Evolutionary conservation across 2,797 vertebrate genomes (phyloP).

Genomic region (Euphonia xanthogaster): DNA sequence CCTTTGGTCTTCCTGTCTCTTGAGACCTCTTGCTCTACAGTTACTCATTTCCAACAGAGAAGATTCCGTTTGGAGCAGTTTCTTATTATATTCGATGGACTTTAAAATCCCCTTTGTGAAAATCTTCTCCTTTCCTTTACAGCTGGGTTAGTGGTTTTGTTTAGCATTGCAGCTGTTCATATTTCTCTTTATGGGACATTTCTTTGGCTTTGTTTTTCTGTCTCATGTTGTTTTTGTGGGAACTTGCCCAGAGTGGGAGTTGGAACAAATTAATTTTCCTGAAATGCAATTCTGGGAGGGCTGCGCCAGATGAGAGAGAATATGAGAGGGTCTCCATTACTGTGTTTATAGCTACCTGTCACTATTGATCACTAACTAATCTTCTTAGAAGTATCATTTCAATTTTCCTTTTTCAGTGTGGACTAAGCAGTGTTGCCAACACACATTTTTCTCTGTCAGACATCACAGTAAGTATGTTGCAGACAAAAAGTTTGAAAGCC

Average conservation of each 20-base stretch:
- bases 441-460: constrained; percentile 43
- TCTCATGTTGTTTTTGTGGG: constrained; percentile 9
- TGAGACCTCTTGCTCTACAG: background rate
- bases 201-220: background rate
- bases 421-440: constrained; percentile 21
- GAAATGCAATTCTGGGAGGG: constrained; percentile 31
- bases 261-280: constrained; percentile 59
- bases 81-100: background rate
- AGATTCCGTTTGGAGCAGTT: background rate
- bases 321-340: constrained; percentile 25
- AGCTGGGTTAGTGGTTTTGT: background rate
- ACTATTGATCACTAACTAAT: constrained; percentile 58
- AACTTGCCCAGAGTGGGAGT: constrained; percentile 29
- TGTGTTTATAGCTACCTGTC: constrained; percentile 55
- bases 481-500: constrained; percentile 7
- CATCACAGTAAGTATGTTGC: background rate
- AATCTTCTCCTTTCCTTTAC: background rate
- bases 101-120: background rate
- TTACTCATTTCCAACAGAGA: background rate
- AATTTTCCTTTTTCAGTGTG: constrained; percentile 39
- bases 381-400: constrained; percentile 42
- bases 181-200: background rate
- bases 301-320: background rate
- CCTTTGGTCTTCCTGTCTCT: background rate
- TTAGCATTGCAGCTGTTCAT: background rate